Percentiles rank a stretch among this genome's conserved stretches.
phyloP scores from a whole-genome alignment of 1,140 invertebrate genomes.

The Nasonia longicornis region DNA sequence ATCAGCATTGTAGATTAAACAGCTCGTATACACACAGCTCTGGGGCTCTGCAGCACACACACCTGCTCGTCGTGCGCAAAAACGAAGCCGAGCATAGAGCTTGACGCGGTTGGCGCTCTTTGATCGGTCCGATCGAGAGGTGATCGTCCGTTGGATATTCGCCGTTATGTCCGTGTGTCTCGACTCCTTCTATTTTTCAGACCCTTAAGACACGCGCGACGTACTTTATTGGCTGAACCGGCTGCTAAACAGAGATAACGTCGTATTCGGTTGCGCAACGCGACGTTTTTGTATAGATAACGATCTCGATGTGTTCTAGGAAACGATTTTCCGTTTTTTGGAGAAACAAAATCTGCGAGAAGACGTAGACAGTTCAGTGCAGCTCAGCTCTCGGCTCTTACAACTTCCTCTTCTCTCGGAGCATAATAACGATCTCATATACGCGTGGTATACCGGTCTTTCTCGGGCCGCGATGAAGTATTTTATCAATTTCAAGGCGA shows the following conservation, averaged over 20 bases:
- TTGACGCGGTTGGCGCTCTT: neutral
- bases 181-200: neutral
- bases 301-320: too few relatives aligned
- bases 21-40: neutral
- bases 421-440: too few relatives aligned
- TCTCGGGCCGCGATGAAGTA: too few relatives aligned
- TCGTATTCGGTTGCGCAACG: too few relatives aligned
- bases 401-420: neutral
- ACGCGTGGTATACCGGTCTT: too few relatives aligned
- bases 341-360: neutral
- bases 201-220: neutral
- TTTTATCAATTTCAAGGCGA: too few relatives aligned
- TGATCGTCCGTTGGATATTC: slow-evolving; percentile 11
- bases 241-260: neutral
- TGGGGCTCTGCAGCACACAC: neutral
- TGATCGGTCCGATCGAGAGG: slow-evolving; percentile 9
- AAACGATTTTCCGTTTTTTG: too few relatives aligned
- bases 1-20: neutral
- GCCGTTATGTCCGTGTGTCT: slow-evolving; percentile 12
- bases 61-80: neutral
- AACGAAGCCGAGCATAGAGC: neutral
- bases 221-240: neutral
- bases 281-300: too few relatives aligned
- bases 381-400: neutral
- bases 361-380: neutral